Conservation (phyloP, 2,797 vertebrate species). For the Macropodus opercularis region DNA sequence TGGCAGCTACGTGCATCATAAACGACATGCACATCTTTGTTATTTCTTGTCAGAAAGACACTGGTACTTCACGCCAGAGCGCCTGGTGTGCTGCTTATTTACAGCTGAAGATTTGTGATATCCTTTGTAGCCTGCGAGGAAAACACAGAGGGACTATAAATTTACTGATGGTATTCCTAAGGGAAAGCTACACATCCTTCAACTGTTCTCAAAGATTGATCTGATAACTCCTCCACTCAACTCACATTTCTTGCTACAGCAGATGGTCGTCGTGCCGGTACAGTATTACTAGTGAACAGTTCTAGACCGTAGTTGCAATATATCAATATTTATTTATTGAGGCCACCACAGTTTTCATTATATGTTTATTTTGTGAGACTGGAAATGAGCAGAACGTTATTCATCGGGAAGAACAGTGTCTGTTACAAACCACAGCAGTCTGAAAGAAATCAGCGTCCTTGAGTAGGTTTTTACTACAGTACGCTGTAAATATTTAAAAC, state of each 20-base stretch:
- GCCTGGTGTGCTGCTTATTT: slow-evolving; percentile 45
- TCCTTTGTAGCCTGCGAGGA: slow-evolving; percentile 14
- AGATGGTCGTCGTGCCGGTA: slow-evolving; percentile 32
- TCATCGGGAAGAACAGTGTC: not conserved
- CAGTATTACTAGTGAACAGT: slow-evolving; percentile 9
- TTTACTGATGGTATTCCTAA: slow-evolving; percentile 52
- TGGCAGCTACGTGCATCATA: not conserved
- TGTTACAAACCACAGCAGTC: too few species aligned
- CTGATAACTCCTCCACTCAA: slow-evolving; percentile 33
- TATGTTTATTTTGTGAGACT: too few species aligned
- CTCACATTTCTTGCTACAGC: slow-evolving; percentile 9
- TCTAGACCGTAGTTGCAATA: not conserved
- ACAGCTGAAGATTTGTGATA: slow-evolving; percentile 61
- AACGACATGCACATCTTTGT: slow-evolving; percentile 7
- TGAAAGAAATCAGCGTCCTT: too few species aligned
- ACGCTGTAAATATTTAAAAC: slow-evolving; percentile 1
- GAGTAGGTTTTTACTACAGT: not conserved
- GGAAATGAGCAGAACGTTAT: too few species aligned
- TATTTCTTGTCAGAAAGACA: slow-evolving; percentile 24
- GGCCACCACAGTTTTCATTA: not conserved
- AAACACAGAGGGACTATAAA: slow-evolving; percentile 59
- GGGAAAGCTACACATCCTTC: slow-evolving; percentile 52
- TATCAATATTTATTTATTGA: slow-evolving; percentile 9
- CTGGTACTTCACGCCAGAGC: slow-evolving; percentile 15
- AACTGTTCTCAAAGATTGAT: slow-evolving; percentile 61